Conservation (phyloP, 2,113 vertebrate genomes). For the Platichthys flesus region DNA sequence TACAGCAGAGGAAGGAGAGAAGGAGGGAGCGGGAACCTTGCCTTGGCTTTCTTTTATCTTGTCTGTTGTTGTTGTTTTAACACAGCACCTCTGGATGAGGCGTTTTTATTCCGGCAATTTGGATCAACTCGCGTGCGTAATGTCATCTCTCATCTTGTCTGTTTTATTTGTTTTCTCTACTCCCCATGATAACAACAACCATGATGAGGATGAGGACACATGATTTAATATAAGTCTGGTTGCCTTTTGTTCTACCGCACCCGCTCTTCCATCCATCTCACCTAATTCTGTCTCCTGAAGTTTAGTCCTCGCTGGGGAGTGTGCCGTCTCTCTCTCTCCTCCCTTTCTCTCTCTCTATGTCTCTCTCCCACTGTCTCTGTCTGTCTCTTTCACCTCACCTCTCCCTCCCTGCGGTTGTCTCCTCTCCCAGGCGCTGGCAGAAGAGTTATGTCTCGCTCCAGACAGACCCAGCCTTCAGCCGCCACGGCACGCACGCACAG, state of each 20-base stretch:
- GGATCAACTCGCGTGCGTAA: not conserved
- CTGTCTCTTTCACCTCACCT: slow-evolving; percentile 26
- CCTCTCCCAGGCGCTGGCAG: slow-evolving; percentile 41
- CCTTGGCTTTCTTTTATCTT: slow-evolving; percentile 63
- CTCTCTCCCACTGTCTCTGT: slow-evolving; percentile 6
- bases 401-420: slow-evolving; percentile 3
- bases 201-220: not conserved
- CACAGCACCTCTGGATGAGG: slow-evolving; percentile 1
- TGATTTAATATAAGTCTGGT: slow-evolving; percentile 2
- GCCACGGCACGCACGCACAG: slow-evolving; percentile 44
- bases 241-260: slow-evolving; percentile 46
- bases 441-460: slow-evolving; percentile 62
- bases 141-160: not conserved
- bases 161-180: not conserved
- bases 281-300: slow-evolving; percentile 62
- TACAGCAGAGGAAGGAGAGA: slow-evolving; percentile 31
- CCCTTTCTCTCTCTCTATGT: slow-evolving; percentile 6
- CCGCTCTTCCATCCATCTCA: slow-evolving; percentile 55
- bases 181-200: not conserved
- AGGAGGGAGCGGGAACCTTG: slow-evolving; percentile 36
- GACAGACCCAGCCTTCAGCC: slow-evolving; percentile 53
- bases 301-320: slow-evolving; percentile 58
- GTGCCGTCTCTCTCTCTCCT: slow-evolving; percentile 23
- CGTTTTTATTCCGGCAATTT: not conserved
- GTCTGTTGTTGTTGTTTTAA: slow-evolving; percentile 19